phyloP scores from a whole-genome alignment of 92 coral and sea anemone species.

The Parazoanthus darwini region DNA sequence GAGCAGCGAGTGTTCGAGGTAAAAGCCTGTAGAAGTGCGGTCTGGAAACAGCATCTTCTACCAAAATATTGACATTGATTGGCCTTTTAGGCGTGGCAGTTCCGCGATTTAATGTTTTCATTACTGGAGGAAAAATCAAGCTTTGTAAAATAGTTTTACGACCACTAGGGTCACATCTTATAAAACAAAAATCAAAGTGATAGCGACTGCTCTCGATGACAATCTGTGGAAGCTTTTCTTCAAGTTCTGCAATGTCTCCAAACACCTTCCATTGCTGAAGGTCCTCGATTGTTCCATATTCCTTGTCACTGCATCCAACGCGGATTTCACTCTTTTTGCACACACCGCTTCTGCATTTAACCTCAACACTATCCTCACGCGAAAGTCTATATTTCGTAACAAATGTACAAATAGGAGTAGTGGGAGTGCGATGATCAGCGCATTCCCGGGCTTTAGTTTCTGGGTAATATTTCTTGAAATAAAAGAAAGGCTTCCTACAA shows the following conservation, averaged over 20 bases:
- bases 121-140: slow-evolving; percentile 80
- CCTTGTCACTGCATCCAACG: slow-evolving; percentile 68
- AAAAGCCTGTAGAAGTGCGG: slow-evolving; percentile 83
- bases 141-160: slow-evolving; percentile 56
- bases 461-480: slow-evolving; percentile 54
- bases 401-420: slow-evolving; percentile 64
- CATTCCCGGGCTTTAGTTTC: slow-evolving; percentile 57
- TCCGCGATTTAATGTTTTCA: slow-evolving; percentile 35
- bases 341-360: slow-evolving; percentile 60
- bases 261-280: slow-evolving; percentile 62
- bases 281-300: slow-evolving; percentile 64
- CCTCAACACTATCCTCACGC: slow-evolving; percentile 46
- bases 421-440: slow-evolving; percentile 1
- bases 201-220: slow-evolving; percentile 53
- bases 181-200: slow-evolving; percentile 76
- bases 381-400: slow-evolving; percentile 56
- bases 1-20: slow-evolving; percentile 71
- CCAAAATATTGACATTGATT: slow-evolving; percentile 77
- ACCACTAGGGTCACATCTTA: slow-evolving; percentile 56
- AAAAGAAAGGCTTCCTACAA: slow-evolving; percentile 62
- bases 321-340: slow-evolving; percentile 54
- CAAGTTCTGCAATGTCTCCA: slow-evolving; percentile 51
- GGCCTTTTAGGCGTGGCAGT: not conserved
- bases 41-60: slow-evolving; percentile 91
- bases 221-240: slow-evolving; percentile 56